A percentile compares a stretch with the other conserved stretches of the same genome.
phyloP scores from a whole-genome alignment of 2,113 vertebrate genomes.

The Xyrauchen texanus region DNA sequence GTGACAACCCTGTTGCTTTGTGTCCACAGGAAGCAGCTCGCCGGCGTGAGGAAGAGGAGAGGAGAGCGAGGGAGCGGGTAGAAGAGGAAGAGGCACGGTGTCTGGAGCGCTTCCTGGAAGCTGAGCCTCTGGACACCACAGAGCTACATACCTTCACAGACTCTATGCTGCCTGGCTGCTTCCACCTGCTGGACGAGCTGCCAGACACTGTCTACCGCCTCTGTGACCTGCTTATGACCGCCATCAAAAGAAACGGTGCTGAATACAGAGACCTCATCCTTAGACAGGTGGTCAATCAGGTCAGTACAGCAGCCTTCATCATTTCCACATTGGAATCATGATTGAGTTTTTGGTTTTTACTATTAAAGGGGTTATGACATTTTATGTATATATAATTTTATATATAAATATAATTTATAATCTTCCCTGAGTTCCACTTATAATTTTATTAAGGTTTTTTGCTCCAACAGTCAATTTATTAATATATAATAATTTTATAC shows the following conservation, averaged over 20 bases:
- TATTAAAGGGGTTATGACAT: too few relatives aligned
- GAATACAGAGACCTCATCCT: constrained; percentile 91
- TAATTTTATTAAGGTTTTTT: too few relatives aligned
- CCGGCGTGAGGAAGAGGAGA: constrained; percentile 88
- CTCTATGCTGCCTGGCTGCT: constrained; percentile 91
- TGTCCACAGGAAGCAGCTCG: constrained; percentile 84
- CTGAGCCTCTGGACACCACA: constrained; percentile 86
- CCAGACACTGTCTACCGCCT: constrained; percentile 92
- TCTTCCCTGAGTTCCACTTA: too few relatives aligned
- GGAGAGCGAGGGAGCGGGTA: constrained; percentile 87
- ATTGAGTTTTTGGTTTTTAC: too few relatives aligned
- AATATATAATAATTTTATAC: too few relatives aligned
- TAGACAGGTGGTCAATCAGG: constrained; percentile 91
- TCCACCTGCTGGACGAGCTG: constrained; percentile 90
- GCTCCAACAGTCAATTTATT: too few relatives aligned
- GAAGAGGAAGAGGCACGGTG: constrained; percentile 92
- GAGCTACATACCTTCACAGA: constrained; percentile 90
- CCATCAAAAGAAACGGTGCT: constrained; percentile 88
- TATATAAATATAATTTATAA: too few relatives aligned
- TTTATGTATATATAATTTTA: too few relatives aligned
- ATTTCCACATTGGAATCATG: too few relatives aligned
- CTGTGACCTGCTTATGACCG: constrained; percentile 92
- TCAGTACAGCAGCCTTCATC: constrained; percentile 56
- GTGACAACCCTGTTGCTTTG: background rate
- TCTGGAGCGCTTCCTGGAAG: constrained; percentile 89